phyloP scores from a whole-genome alignment of 1,140 invertebrate genomes.

The Thaumatotibia leucotreta region DNA sequence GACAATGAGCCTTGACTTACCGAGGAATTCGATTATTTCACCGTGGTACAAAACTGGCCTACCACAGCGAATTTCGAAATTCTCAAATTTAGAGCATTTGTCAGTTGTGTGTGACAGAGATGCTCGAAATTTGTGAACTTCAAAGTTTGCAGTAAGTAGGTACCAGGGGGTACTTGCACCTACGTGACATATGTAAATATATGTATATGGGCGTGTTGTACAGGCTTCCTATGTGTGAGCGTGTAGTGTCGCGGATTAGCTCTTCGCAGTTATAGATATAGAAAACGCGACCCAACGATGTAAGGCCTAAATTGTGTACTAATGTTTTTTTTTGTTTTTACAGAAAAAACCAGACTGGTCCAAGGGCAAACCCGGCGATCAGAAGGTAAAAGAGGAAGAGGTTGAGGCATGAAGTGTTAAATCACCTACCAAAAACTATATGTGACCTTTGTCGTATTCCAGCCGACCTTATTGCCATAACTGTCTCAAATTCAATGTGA shows the following conservation, averaged over 20 bases:
- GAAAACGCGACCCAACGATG: not conserved
- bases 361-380: constrained; percentile 88
- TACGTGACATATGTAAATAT: not conserved
- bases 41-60: not conserved
- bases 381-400: constrained; percentile 92
- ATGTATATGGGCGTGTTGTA: not conserved
- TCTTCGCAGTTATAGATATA: not conserved
- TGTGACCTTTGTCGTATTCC: constrained; percentile 38
- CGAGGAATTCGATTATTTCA: not conserved
- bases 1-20: not conserved
- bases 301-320: not conserved
- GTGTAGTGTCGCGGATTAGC: not conserved
- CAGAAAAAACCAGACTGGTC: constrained; percentile 95
- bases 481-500: constrained; percentile 39
- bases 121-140: too few species aligned
- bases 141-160: too few species aligned
- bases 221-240: constrained; percentile 9
- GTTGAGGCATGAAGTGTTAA: constrained; percentile 84
- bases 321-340: constrained; percentile 52
- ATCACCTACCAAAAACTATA: constrained; percentile 45
- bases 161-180: too few species aligned
- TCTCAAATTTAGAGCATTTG: too few species aligned
- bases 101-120: too few species aligned
- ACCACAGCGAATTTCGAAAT: too few species aligned
- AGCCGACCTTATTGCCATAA: constrained; percentile 29